Percentiles rank a stretch among this genome's conserved stretches.
Evolutionary conservation across 2,888 invertebrate genomes (phyloP).

Genomic region (Tenthredo scrophulariae): DNA sequence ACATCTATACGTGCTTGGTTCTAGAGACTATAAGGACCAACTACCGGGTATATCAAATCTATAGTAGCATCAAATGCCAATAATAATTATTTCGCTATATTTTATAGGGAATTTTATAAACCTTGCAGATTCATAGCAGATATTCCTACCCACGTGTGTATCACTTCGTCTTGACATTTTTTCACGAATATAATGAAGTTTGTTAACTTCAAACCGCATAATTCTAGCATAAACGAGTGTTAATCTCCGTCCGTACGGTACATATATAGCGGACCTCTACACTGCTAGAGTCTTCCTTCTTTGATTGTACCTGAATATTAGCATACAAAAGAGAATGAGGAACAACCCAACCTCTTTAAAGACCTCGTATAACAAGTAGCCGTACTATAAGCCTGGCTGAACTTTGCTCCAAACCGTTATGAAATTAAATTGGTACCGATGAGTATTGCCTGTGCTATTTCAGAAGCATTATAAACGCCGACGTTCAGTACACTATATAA

Average conservation of each 20-base stretch:
- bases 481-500: slow-evolving; percentile 2
- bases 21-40: not conserved
- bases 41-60: slow-evolving; percentile 10
- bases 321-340: slow-evolving; percentile 21
- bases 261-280: not conserved
- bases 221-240: slow-evolving; percentile 15
- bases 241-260: slow-evolving; percentile 4
- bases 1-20: slow-evolving; percentile 10
- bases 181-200: not conserved
- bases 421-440: slow-evolving; percentile 46
- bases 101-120: not conserved
- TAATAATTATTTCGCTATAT: not conserved
- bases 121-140: slow-evolving; percentile 5
- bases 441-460: slow-evolving; percentile 1
- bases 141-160: not conserved
- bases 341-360: slow-evolving; percentile 25
- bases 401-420: slow-evolving; percentile 41
- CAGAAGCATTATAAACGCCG: not conserved
- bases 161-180: not conserved
- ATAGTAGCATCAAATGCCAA: not conserved
- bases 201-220: not conserved
- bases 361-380: slow-evolving; percentile 30
- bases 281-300: slow-evolving; percentile 21
- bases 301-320: slow-evolving; percentile 28
- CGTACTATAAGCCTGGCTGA: not conserved